Evolutionary conservation across 1,140 invertebrate species (phyloP).

Genomic region (Bombus affinis): DNA sequence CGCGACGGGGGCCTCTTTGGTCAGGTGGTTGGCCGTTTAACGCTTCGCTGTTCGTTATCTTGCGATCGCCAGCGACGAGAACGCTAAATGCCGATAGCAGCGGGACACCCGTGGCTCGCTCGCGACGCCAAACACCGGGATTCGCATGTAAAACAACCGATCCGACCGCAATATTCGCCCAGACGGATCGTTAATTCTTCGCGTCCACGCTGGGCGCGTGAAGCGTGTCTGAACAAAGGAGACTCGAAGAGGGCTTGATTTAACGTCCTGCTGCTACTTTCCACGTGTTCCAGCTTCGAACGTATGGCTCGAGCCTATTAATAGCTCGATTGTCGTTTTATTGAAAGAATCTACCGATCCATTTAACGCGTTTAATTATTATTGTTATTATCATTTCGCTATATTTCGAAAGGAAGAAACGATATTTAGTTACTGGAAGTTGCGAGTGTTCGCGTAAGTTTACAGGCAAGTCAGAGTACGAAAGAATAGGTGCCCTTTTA

Average conservation of each 20-base stretch:
- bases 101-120: constrained; percentile 41
- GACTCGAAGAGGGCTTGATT: constrained; percentile 23
- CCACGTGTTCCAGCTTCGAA: not conserved
- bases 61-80: constrained; percentile 54
- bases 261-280: not conserved
- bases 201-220: not conserved
- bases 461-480: too few relatives aligned
- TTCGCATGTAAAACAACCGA: constrained; percentile 54
- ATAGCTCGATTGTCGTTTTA: not conserved
- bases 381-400: too few relatives aligned
- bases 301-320: not conserved
- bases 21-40: constrained; percentile 48
- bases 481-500: too few relatives aligned
- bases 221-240: not conserved
- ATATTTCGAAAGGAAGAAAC: too few relatives aligned
- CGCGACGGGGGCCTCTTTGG: not conserved
- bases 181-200: constrained; percentile 44
- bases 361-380: too few relatives aligned
- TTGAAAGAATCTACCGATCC: too few relatives aligned
- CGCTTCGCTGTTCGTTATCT: constrained; percentile 49
- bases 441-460: too few relatives aligned
- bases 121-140: constrained; percentile 24
- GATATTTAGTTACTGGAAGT: too few relatives aligned
- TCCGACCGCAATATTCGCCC: constrained; percentile 44
- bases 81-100: constrained; percentile 54